Base-by-base conservation (phyloP, 2,113 vertebrate genomes). In the Picathartes gymnocephalus region DNA sequence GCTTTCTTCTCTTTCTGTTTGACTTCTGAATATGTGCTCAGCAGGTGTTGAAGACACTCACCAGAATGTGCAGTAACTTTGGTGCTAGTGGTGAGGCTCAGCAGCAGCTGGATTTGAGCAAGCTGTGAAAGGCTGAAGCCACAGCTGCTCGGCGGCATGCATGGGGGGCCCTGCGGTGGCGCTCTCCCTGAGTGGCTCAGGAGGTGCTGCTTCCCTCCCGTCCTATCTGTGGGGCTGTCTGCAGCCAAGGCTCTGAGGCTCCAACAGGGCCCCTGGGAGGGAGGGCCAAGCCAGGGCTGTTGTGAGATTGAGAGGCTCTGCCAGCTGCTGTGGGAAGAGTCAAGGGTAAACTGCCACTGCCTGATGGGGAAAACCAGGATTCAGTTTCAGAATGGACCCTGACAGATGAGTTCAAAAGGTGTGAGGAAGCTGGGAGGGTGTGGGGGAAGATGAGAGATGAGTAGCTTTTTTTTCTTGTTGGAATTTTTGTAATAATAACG, bases 51-150 rank as follows among this genome's bases (percentile, higher is more conserved):
- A 96, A 96, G 92, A 74, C 51, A 7, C 66, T 96, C 33, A 57
- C 76, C 76, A 50, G 45, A 96, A 97, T 81, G 68, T 94, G 86
- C 96, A 97, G 88, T 97, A 97, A 97, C 86, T 95, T 96, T 37
- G 20, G 12, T 40, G 22, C 66, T 92, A 60, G 73, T 42, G 83
- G 73, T 35, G 88, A 96, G 92, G 90, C 70, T 89, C 79, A 88
- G 95, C 68, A 93, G 91, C 85, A 86, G 96, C 94, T 94, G 79
- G 89, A 80, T 93, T 95, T 65, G 85, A 96, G 93, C 95, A 92
- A 90, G 56, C 93, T 56, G 0, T 86, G 15, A 4, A 91, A 97
- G 84, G 93, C 97, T 88, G 97, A 97, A 97, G 96, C 92, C 27
- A 30, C 86, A 91, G 83, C 93, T 82, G 80, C 95, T 89, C 11